Base-by-base conservation (phyloP, 1,140 invertebrate genomes). In the Tetranychus cinnabarinus region DNA sequence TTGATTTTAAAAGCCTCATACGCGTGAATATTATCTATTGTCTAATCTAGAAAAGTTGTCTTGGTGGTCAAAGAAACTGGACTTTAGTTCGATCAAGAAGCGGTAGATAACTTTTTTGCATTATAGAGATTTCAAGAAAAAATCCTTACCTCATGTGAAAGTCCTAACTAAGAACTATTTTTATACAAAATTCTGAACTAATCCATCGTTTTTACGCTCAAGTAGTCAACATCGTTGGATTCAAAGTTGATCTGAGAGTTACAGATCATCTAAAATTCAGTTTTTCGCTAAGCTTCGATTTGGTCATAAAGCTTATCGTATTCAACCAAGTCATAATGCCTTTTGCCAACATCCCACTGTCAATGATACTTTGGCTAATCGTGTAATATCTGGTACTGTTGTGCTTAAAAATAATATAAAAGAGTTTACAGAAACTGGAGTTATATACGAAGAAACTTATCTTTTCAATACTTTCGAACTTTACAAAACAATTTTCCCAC, bases 341-440 rank as follows among this genome's bases (percentile, higher is more conserved):
- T 69, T 72, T 33, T 66, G 68, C 7, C 75, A 77, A 52, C 77
- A 79, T 66, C 74, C 75, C 1, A 77, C 75, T 50, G 75, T 79
- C n/a, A 79, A 78, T 65, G 77, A 79, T 65, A 74, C 76, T 23
- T 66, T 79, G 3, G 73, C 77, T 2, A 74, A 76, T 63, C 69
- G 75, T 15, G 70, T 79, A 12, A 68, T 75, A 61, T 72, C 66
- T 35, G 77, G 77, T 2, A 66, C 70, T 10, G 70, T 78, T 45
- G 68, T 67, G 7, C 66, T 76, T 36, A 72, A 74, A 67, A 68
- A 70, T 58, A 69, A 73, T 61, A 66, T 76, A 8, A 66, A 70
- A 31, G 54, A 61, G 35, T 70, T 74, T 60, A 70, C 69, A 7
- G 66, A 66, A 60, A 66, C 70, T 37, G 66, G 66, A 10, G 72